Percentiles rank a stretch among this genome's conserved stretches.
These are phyloP conservation scores for Tapirus indicus DNA, from an alignment of 2,797 vertebrate species.

Conservation along the genomic window DNA sequence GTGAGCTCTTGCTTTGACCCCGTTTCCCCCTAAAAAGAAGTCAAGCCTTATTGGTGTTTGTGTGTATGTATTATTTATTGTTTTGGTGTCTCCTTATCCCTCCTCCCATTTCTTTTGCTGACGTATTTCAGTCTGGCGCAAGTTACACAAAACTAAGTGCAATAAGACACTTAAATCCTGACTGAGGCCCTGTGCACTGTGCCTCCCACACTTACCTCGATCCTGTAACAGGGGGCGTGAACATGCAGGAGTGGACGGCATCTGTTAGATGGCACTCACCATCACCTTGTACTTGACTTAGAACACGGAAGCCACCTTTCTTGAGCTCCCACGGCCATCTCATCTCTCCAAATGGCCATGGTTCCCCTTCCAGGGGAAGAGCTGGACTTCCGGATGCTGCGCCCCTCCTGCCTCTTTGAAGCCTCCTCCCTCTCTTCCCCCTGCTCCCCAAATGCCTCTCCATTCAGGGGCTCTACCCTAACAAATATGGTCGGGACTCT, in stretches of 20 bases:
- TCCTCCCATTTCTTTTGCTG: not conserved
- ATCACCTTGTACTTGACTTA: not conserved
- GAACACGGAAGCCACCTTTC: conserved; percentile 69
- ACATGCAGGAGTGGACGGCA: not conserved
- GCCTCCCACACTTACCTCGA: not conserved
- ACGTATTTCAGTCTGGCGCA: not conserved
- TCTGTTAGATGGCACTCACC: conserved; percentile 65
- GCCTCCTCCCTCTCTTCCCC: not conserved
- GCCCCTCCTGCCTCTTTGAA: not conserved
- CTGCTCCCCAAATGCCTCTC: not conserved
- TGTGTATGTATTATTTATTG: not conserved
- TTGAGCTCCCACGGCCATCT: not conserved
- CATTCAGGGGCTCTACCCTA: not conserved
- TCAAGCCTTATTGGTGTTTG: not conserved
- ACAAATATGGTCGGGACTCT: not conserved
- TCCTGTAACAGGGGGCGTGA: not conserved
- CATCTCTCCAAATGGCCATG: not conserved
- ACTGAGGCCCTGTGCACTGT: too few species aligned
- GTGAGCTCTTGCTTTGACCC: not conserved
- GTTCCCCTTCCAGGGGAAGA: not conserved
- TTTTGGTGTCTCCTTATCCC: not conserved
- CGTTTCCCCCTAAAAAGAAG: not conserved
- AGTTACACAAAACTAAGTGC: conserved; percentile 39
- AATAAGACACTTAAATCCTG: not conserved
- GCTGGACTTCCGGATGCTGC: not conserved